Conservation (phyloP, 2,113 vertebrate species). For the Macquaria australasica region DNA sequence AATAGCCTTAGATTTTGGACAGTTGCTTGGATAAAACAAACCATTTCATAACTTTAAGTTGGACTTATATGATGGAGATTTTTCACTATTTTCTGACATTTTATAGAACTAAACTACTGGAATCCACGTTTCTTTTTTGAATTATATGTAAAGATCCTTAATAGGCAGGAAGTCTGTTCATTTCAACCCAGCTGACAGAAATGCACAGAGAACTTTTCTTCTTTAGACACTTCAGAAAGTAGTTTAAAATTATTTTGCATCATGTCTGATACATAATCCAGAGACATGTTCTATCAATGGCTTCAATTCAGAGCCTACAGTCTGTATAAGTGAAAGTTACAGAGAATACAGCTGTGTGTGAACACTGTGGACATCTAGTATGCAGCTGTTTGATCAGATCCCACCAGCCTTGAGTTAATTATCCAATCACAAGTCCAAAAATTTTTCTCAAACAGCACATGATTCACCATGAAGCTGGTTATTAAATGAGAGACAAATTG, state of each 20-base stretch:
- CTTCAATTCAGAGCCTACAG: background rate
- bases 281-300: background rate
- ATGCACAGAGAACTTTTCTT: background rate
- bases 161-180: background rate
- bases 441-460: slow-evolving; percentile 73
- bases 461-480: slow-evolving; percentile 74
- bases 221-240: background rate
- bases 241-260: background rate
- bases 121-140: background rate
- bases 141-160: background rate
- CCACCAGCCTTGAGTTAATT: slow-evolving; percentile 63
- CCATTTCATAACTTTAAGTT: background rate
- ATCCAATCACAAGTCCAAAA: slow-evolving; percentile 72
- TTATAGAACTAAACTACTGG: background rate
- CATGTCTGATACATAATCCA: background rate
- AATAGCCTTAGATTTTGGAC: background rate
- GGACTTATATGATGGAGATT: background rate
- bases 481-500: slow-evolving; percentile 84
- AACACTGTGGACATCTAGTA: background rate
- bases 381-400: slow-evolving; percentile 61
- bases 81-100: background rate
- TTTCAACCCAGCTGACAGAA: background rate
- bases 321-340: background rate
- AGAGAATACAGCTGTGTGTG: background rate
- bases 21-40: background rate